A percentile compares a stretch with the other conserved stretches of the same genome.
These are phyloP conservation scores for Ornithorhynchus anatinus DNA, from an alignment of 2,113 vertebrate species.

Conservation along the genomic window DNA sequence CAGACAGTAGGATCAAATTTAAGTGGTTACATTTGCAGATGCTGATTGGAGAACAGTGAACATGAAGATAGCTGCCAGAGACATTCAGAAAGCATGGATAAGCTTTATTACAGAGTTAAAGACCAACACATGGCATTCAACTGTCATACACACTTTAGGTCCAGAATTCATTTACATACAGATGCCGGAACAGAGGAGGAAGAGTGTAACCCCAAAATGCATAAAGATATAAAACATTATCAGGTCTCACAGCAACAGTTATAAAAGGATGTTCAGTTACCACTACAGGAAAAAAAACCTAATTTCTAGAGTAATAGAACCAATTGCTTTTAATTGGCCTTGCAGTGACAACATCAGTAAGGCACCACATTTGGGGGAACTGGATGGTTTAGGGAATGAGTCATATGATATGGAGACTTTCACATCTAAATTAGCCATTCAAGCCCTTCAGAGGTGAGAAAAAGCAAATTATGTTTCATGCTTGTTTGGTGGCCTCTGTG, in stretches of 20 bases:
- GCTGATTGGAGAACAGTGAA: slow-evolving; percentile 52
- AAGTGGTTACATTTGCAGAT: slow-evolving; percentile 69
- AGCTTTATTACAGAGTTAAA: slow-evolving; percentile 35
- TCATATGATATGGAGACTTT: background rate
- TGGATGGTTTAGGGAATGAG: background rate
- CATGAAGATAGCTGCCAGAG: slow-evolving; percentile 44
- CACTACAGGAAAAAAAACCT: no score
- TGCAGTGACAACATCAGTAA: background rate
- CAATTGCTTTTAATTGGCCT: background rate
- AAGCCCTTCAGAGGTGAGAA: no score
- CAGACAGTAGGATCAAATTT: slow-evolving; percentile 69
- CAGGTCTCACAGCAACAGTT: background rate
- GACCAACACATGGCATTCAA: slow-evolving; percentile 24
- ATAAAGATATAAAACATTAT: background rate
- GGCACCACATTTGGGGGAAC: background rate
- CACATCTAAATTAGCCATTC: background rate
- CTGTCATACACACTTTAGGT: slow-evolving; percentile 30
- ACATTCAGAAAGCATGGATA: slow-evolving; percentile 32
- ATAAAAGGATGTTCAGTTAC: background rate
- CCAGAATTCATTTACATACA: slow-evolving; percentile 22
- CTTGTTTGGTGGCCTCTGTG: no score
- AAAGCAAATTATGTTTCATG: no score
- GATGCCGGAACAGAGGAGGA: background rate
- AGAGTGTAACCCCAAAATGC: background rate
- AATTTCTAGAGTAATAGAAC: background rate